phyloP scores from a whole-genome alignment of 2,113 vertebrate species.

The Chamaetylas fuelleborni region DNA sequence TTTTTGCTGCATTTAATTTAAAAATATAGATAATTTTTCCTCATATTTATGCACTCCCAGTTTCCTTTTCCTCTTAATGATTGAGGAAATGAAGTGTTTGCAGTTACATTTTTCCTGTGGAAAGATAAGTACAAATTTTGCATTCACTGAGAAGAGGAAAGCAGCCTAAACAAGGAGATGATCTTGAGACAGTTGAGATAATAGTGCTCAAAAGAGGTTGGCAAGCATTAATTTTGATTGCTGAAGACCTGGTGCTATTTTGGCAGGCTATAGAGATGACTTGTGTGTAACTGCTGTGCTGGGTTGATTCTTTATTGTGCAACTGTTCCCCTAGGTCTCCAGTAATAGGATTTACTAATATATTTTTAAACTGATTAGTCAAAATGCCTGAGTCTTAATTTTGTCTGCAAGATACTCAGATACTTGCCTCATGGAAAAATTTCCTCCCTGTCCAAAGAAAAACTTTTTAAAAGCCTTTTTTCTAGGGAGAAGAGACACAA shows the following conservation, averaged over 20 bases:
- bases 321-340: neutral
- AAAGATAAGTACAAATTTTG: neutral
- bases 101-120: neutral
- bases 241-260: neutral
- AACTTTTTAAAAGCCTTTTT: neutral
- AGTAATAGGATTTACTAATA: neutral
- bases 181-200: neutral
- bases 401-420: neutral
- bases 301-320: neutral
- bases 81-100: neutral
- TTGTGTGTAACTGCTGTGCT: neutral
- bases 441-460: neutral
- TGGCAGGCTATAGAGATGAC: neutral
- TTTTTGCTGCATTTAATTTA: neutral
- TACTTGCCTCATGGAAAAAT: neutral
- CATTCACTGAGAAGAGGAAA: neutral
- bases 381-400: neutral
- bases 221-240: neutral
- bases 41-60: neutral
- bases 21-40: neutral
- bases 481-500: neutral
- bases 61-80: neutral
- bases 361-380: neutral
- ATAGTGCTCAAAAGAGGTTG: neutral
- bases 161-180: neutral